Evolutionary conservation across 1,140 invertebrate species (phyloP).

Genomic region (Diachasmimorpha longicaudata): DNA sequence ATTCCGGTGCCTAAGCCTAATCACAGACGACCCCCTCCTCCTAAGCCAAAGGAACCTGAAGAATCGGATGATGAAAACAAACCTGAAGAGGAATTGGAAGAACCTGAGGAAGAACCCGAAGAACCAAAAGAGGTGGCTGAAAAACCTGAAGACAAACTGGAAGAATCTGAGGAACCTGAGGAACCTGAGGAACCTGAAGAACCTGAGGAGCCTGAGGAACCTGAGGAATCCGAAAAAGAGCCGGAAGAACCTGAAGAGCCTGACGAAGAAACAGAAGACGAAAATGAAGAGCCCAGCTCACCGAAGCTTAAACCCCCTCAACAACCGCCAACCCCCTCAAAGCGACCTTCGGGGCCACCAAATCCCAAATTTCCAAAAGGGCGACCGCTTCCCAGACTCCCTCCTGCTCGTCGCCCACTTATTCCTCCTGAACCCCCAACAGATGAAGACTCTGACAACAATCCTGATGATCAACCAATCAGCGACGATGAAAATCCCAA

Average conservation of each 20-base stretch:
- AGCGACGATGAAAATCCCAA: not conserved
- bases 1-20: not conserved
- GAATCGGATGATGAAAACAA: not conserved
- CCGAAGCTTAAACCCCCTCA: not conserved
- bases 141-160: not conserved
- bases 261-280: conserved; percentile 4
- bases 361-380: not conserved
- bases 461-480: not conserved
- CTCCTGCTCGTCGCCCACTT: not conserved
- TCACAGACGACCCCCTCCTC: not conserved
- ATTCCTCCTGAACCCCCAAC: not conserved
- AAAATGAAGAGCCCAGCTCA: not conserved
- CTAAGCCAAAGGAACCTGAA: not conserved
- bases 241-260: conserved; percentile 10
- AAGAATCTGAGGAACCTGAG: conserved; percentile 10
- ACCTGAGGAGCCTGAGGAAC: conserved; percentile 11
- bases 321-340: not conserved
- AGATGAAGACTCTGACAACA: not conserved
- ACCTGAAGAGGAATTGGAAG: conserved; percentile 24
- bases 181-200: conserved; percentile 7
- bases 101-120: conserved; percentile 21
- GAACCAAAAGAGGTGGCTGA: not conserved
- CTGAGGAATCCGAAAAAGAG: conserved; percentile 4
- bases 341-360: not conserved
- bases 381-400: not conserved